These are phyloP conservation scores for Ceratothoa steindachneri DNA, from an alignment of 2,888 invertebrate species.

Conservation along the genomic window DNA sequence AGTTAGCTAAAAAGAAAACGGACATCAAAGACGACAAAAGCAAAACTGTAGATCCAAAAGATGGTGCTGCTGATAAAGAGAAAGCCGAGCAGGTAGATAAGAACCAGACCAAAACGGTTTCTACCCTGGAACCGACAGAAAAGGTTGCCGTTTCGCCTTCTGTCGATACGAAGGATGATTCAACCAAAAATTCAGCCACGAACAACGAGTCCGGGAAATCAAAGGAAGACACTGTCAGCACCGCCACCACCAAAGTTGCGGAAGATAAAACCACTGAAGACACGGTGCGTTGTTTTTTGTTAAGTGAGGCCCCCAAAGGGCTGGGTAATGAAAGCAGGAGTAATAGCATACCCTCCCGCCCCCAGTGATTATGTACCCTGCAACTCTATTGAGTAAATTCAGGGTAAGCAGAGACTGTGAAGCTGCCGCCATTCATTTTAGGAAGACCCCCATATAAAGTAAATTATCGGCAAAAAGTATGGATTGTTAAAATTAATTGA, in stretches of 20 bases:
- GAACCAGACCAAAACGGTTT: not conserved
- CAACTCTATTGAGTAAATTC: too few relatives aligned
- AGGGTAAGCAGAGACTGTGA: too few relatives aligned
- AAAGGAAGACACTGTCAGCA: not conserved
- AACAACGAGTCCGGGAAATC: not conserved
- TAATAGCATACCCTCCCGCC: too few relatives aligned
- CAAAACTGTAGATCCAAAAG: not conserved
- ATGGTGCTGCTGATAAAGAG: not conserved
- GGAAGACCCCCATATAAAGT: too few relatives aligned
- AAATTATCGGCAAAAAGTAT: too few relatives aligned
- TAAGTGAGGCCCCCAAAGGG: too few relatives aligned
- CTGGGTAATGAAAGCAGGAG: too few relatives aligned
- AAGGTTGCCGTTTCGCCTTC: not conserved
- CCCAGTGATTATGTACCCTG: too few relatives aligned
- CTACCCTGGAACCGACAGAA: not conserved
- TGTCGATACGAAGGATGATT: not conserved
- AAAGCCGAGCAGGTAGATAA: not conserved
- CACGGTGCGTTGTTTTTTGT: not conserved
- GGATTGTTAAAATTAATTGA: too few relatives aligned
- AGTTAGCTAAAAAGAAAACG: not conserved
- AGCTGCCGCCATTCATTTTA: too few relatives aligned
- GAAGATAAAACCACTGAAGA: not conserved
- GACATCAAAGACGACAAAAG: not conserved
- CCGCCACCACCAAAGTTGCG: not conserved
- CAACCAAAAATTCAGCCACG: not conserved